Evolutionary conservation across 2,113 vertebrate species (phyloP).

Genomic region (Microcebus lehilahytsara): DNA sequence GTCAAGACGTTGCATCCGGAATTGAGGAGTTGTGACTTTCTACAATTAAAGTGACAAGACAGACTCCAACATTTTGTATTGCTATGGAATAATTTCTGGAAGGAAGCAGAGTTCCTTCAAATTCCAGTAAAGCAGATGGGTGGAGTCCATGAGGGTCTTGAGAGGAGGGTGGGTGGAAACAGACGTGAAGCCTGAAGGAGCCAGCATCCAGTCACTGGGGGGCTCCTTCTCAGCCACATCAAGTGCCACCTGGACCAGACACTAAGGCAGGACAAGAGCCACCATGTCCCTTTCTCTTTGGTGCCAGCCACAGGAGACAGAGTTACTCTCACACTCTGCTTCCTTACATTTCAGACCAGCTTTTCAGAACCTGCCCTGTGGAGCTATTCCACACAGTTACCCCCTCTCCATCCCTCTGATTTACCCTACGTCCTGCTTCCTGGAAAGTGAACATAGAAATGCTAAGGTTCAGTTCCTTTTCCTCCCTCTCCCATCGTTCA

Average conservation of each 20-base stretch:
- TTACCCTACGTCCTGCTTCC: neutral
- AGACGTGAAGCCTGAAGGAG: neutral
- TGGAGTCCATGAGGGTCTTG: fast-evolving
- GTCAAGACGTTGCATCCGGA: fast-evolving
- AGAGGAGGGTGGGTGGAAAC: no score
- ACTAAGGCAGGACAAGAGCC: neutral
- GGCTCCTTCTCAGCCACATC: no score
- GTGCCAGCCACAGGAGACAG: fast-evolving
- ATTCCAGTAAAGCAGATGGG: neutral
- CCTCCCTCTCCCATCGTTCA: fast-evolving
- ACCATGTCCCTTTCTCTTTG: fast-evolving
- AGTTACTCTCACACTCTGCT: no score
- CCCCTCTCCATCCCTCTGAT: fast-evolving
- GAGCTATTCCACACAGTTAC: fast-evolving
- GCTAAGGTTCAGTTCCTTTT: fast-evolving
- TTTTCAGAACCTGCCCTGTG: neutral
- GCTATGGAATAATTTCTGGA: neutral
- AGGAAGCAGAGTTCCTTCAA: neutral
- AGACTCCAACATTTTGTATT: neutral
- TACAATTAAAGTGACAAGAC: neutral
- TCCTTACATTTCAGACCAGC: no score
- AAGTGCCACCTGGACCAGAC: neutral
- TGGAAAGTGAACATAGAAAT: neutral
- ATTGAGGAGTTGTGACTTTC: neutral
- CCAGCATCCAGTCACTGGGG: no score